Percentiles rank a stretch among this genome's conserved stretches.
Conservation (phyloP, 2,797 vertebrate species). For the Gouania willdenowi region DNA sequence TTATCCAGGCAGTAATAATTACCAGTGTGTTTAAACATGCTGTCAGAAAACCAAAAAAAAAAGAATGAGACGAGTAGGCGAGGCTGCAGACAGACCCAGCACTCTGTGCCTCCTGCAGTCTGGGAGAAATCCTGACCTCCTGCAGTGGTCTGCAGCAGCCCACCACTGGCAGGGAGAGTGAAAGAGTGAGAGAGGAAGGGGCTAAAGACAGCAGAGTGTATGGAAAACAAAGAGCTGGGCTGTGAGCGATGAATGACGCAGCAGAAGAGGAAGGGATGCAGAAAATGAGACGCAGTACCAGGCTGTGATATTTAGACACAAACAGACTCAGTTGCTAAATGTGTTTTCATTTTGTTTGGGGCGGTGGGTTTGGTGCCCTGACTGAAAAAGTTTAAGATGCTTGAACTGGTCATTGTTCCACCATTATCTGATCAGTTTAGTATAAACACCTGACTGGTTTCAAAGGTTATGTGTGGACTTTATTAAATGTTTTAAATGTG, state of each 20-base stretch:
- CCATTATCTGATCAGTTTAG: no score
- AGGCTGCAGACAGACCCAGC: constrained; percentile 35
- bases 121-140: constrained; percentile 32
- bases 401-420: no score
- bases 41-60: neutral
- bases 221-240: constrained; percentile 25
- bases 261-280: constrained; percentile 6
- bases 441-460: no score
- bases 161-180: constrained; percentile 17
- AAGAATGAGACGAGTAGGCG: constrained; percentile 5
- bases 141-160: constrained; percentile 39
- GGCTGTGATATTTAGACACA: no score
- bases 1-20: no score
- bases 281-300: neutral
- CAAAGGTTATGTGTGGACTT: no score
- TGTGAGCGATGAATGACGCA: constrained; percentile 25
- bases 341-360: no score
- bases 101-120: constrained; percentile 35
- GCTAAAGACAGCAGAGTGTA: constrained; percentile 21
- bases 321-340: no score
- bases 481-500: no score
- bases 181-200: neutral
- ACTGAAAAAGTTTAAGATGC: no score
- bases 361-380: no score
- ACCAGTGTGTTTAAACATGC: neutral